Percentiles rank a stretch among this genome's conserved stretches.
Conservation (phyloP, 2,888 invertebrate genomes). For the Paralinhomoeus sp. region DNA sequence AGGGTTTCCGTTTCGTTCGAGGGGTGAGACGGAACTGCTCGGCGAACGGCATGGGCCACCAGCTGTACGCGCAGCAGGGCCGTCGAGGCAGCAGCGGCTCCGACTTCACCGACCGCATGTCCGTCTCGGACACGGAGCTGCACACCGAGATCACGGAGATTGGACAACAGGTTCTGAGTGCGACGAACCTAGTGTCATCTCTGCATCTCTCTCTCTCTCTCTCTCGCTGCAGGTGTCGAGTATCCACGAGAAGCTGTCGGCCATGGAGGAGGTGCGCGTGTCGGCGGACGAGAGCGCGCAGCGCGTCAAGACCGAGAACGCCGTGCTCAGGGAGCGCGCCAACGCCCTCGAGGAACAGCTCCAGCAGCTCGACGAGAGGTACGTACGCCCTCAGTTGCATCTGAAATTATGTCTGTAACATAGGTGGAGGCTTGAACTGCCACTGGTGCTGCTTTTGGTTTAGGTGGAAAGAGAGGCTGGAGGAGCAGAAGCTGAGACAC, state of each 20-base stretch:
- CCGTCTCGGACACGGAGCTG: slow-evolving; percentile 12
- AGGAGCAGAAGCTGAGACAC: slow-evolving; percentile 15
- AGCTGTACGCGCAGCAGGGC: too few species aligned
- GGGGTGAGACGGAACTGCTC: too few species aligned
- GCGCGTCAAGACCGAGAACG: slow-evolving; percentile 14
- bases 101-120: slow-evolving; percentile 19
- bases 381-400: too few species aligned
- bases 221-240: background rate
- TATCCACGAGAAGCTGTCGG: background rate
- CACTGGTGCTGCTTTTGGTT: background rate
- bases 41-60: too few species aligned
- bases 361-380: slow-evolving; percentile 15
- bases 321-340: slow-evolving; percentile 19
- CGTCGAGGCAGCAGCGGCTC: slow-evolving; percentile 6
- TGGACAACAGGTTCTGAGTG: too few species aligned
- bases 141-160: slow-evolving; percentile 8
- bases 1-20: too few species aligned
- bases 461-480: slow-evolving; percentile 15
- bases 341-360: slow-evolving; percentile 19
- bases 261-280: slow-evolving; percentile 17
- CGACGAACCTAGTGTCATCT: too few species aligned
- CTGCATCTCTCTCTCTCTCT: too few species aligned
- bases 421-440: background rate
- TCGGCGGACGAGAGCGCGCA: slow-evolving; percentile 14
- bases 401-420: too few species aligned